Evolutionary conservation across 1,140 invertebrate species (phyloP), one percentile per base, ranked within the genome.

Genomic region (Conus ventricosus): DNA sequence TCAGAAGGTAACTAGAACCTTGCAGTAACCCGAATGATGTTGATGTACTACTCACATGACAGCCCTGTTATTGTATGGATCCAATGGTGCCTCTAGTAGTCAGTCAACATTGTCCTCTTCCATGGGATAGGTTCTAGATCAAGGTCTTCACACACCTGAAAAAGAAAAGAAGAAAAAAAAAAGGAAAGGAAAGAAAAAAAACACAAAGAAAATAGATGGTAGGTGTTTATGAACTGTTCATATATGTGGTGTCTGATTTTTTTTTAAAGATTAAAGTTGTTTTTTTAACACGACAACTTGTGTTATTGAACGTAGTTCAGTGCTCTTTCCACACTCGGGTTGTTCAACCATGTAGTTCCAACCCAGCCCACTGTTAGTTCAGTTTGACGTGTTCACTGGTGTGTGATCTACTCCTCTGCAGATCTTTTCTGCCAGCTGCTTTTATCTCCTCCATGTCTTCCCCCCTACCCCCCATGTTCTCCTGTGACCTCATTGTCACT

Each of bases 81-180:
- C 67, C 67, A 71, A 71, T 71, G 11, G 67, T 71, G 67, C 67
- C 67, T 71, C 67, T 71, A 71, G 67, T 71, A 71, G 67, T 71
- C 11, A 23, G 17, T 71, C 20, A n/a, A 71, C 11, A 23, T 71
- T n/a, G 67, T 71, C 67, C 15, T 71, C 11, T 20, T 71, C 20
- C 20, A 13, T 71, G 67, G 11, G 6, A 23, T 23, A 71, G 67
- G 20, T 71, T 71, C 17, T 23, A 20, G 67, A 71, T 63, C 67
- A 71, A n/a, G 11, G 6, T 71, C 67, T 71, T 71, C 23, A 71
- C 67, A 71, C 6, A n/a, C 20, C 20, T n/a, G 15, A 71, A 71
- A 71, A 17, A 71, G 67, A 6, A 11, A 71, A 23, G 11, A 71
- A 71, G 10, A 20, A 20, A 15, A 11, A 60, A 60, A 39, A 39